These are phyloP conservation scores for Saccostrea glomerata DNA, from an alignment of 1,140 invertebrate genomes.

Conservation along the genomic window DNA sequence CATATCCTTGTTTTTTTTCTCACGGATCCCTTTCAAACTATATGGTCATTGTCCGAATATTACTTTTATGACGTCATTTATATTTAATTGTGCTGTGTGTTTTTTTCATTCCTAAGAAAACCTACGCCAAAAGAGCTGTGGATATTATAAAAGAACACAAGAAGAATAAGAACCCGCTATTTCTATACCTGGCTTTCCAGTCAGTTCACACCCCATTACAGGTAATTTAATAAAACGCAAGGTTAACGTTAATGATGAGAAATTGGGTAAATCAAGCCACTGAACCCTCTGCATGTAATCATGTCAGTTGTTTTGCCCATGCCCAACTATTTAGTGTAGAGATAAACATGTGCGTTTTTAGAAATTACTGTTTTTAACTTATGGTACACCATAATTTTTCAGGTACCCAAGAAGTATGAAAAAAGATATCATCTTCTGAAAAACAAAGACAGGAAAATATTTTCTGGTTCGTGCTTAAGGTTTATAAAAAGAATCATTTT, in stretches of 20 bases:
- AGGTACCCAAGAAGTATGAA: constrained; percentile 73
- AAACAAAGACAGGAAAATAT: constrained; percentile 74
- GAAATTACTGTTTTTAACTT: neutral
- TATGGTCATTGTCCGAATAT: too few species aligned
- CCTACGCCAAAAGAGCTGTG: constrained; percentile 64
- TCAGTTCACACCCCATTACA: constrained; percentile 71
- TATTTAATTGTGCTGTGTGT: neutral
- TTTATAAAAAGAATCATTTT: too few species aligned
- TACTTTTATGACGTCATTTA: too few species aligned
- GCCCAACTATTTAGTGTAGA: neutral
- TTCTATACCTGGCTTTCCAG: constrained; percentile 72
- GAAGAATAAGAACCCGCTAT: constrained; percentile 58
- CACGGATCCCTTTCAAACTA: too few species aligned
- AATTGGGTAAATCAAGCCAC: too few species aligned
- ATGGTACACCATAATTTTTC: neutral
- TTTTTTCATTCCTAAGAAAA: constrained; percentile 63
- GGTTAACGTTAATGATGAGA: too few species aligned
- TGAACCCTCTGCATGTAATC: too few species aligned
- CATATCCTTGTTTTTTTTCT: too few species aligned
- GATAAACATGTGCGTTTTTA: neutral
- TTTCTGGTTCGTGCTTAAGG: constrained; percentile 67
- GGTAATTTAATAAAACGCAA: constrained; percentile 46
- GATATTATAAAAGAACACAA: constrained; percentile 59
- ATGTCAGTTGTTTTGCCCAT: neutral
- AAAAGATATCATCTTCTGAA: constrained; percentile 71